phyloP scores from a whole-genome alignment of 1,140 invertebrate genomes.

The Drosophila varians region DNA sequence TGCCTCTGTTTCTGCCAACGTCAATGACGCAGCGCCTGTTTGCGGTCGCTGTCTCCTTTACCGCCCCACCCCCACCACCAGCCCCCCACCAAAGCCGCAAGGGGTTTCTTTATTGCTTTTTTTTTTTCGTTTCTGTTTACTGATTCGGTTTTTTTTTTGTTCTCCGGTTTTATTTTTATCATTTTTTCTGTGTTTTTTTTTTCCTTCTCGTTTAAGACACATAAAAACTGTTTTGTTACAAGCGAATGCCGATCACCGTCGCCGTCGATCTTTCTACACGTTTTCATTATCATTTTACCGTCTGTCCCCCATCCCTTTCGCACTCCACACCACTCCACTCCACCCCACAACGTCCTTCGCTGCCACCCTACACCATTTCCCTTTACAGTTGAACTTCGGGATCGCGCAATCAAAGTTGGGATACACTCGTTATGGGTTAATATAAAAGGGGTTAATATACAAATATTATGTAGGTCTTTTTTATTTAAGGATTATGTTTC shows the following conservation, averaged over 20 bases:
- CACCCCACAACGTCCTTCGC: not conserved
- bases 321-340: not conserved
- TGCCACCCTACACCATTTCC: not conserved
- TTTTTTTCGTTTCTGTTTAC: constrained; percentile 28
- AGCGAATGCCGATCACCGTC: constrained; percentile 55
- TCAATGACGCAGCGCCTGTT: constrained; percentile 71
- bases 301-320: constrained; percentile 8
- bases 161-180: constrained; percentile 23
- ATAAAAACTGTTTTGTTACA: constrained; percentile 69
- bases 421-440: too few relatives aligned
- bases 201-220: constrained; percentile 42
- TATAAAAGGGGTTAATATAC: too few relatives aligned
- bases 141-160: constrained; percentile 30
- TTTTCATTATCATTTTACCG: constrained; percentile 66
- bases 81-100: constrained; percentile 22
- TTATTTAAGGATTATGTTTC: too few relatives aligned
- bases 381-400: not conserved
- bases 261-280: constrained; percentile 57
- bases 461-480: too few relatives aligned
- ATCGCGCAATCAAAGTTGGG: too few relatives aligned
- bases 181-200: not conserved
- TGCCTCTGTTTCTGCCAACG: constrained; percentile 10
- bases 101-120: constrained; percentile 34
- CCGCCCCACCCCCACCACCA: not conserved
- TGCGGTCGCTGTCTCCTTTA: constrained; percentile 35